Evolutionary conservation across 2,113 vertebrate species (phyloP).

Genomic region (Castor canadensis): DNA sequence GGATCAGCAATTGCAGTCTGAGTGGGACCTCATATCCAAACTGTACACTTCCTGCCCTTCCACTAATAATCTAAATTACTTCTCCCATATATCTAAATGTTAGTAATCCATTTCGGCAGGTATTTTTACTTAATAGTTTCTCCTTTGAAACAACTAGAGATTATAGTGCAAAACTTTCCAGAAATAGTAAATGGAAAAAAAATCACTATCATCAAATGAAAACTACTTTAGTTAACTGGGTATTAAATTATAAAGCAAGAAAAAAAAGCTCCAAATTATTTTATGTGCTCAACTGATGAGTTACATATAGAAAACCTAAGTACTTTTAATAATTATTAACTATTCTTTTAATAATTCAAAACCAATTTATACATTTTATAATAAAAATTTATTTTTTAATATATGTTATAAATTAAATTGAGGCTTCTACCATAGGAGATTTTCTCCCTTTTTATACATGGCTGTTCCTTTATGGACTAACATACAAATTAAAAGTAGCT

Average conservation of each 20-base stretch:
- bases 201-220: slow-evolving; percentile 46
- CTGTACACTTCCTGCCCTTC: background rate
- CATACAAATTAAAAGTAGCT: slow-evolving; percentile 19
- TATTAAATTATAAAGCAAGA: slow-evolving; percentile 23
- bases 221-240: background rate
- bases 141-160: background rate
- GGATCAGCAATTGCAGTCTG: background rate
- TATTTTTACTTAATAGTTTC: background rate
- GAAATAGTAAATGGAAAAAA: slow-evolving; percentile 44
- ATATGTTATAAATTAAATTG: background rate
- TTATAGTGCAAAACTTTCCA: slow-evolving; percentile 16
- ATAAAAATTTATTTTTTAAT: too few relatives aligned
- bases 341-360: background rate
- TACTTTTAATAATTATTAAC: too few relatives aligned
- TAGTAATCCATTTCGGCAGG: background rate
- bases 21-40: background rate
- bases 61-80: background rate
- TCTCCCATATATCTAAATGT: background rate
- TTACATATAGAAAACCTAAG: background rate
- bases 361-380: background rate
- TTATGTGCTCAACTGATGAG: slow-evolving; percentile 23
- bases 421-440: background rate
- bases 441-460: background rate
- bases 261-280: slow-evolving; percentile 36
- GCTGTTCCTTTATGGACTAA: background rate